Percentiles rank a stretch among this genome's conserved stretches.
Evolutionary conservation across 2,888 invertebrate species (phyloP).

Genomic region (Anthophora plumipes): DNA sequence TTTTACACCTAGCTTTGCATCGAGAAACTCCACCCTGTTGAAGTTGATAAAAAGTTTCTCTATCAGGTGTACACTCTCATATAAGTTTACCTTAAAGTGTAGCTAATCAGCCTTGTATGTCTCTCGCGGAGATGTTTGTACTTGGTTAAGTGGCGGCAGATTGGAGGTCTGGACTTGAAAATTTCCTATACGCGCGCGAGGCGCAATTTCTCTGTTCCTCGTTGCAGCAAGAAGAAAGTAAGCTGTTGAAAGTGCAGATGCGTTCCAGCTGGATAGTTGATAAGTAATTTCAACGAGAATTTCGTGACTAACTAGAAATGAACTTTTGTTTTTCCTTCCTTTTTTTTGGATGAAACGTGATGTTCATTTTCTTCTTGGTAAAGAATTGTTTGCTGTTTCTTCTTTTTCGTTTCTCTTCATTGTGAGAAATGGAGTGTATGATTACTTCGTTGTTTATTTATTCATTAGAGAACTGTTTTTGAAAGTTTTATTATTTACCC

Average conservation of each 20-base stretch:
- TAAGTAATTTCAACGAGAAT: no score
- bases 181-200: not conserved
- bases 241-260: no score
- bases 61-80: constrained; percentile 35
- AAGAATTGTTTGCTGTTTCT: not conserved
- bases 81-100: constrained; percentile 42
- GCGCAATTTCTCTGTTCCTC: not conserved
- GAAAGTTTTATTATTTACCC: no score
- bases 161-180: not conserved
- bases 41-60: constrained; percentile 44
- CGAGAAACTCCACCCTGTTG: constrained; percentile 19
- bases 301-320: no score
- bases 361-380: not conserved
- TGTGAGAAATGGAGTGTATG: no score
- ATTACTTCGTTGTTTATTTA: no score
- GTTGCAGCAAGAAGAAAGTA: no score
- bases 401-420: no score
- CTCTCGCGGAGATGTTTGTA: not conserved
- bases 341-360: not conserved
- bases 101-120: constrained; percentile 29
- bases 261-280: no score
- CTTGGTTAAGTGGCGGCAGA: not conserved
- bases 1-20: constrained; percentile 59
- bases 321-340: no score
- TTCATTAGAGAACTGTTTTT: no score